Conservation (phyloP, 1,140 invertebrate genomes). For the Bombus superbus region DNA sequence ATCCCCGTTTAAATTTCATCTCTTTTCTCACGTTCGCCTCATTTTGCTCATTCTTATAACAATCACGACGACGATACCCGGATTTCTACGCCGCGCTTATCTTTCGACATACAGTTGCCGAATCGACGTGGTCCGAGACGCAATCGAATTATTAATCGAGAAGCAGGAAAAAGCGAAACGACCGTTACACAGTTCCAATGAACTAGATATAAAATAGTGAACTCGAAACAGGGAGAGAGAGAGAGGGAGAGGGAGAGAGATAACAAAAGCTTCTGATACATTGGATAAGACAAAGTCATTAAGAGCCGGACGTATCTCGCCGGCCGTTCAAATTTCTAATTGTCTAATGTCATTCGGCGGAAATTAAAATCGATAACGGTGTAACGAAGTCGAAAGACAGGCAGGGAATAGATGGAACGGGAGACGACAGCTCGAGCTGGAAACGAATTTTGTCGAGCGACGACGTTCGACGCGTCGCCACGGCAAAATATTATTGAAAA, state of each 20-base stretch:
- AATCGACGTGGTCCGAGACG: not conserved
- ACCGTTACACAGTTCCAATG: not conserved
- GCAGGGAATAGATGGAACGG: too few relatives aligned
- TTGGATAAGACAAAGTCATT: not conserved
- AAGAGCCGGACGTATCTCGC: not conserved
- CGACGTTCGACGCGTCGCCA: not conserved
- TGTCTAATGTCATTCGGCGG: conserved; percentile 3
- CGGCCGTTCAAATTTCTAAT: not conserved
- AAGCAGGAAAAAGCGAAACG: not conserved
- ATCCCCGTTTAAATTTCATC: not conserved
- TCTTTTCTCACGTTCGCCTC: too few relatives aligned
- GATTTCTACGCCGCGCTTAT: too few relatives aligned
- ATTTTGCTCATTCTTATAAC: not conserved
- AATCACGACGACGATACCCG: too few relatives aligned
- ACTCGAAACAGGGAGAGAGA: not conserved
- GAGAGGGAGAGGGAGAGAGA: too few relatives aligned
- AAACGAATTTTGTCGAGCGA: not conserved
- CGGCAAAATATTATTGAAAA: conserved; percentile 8
- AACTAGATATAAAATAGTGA: not conserved
- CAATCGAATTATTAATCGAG: too few relatives aligned
- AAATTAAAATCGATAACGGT: conserved; percentile 27
- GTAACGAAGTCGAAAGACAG: not conserved
- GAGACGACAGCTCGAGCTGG: too few relatives aligned
- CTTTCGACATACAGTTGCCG: not conserved
- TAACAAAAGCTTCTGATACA: not conserved